Evolutionary conservation across 2,113 vertebrate species (phyloP), one percentile per base, ranked within the genome.

Genomic region (Chascanopsetta lugubris): DNA sequence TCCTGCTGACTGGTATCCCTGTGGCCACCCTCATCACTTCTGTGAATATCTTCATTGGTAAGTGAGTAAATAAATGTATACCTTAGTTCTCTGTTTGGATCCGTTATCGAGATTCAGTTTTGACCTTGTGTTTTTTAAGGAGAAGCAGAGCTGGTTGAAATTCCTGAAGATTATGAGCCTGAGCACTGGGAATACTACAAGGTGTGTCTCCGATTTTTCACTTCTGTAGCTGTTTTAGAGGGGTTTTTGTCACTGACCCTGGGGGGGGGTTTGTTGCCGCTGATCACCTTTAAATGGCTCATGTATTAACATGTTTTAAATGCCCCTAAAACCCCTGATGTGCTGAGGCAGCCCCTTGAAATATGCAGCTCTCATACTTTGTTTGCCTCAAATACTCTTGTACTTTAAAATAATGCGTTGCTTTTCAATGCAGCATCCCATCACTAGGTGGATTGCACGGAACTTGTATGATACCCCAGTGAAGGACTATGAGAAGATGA

Each of bases 141-240:
- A 85, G 93, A 97, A 77, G 95, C 96, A 62, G 94, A 99, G 79
- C 91, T 98, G 81, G 93, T 84, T 60, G 96, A 98, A 84, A 93
- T 90, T 71, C 96, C 97, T 1, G 96, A 98, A 78, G 95, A 71
- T 59, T 98, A 98, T 32, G 18, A 93, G 66, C 97, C 97, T 8
- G 95, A 99, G 2, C 69, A 95, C 71, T 99, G 95, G 95, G 97
- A 99, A 50, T 98, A 99, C 78, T 93, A 93, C 79, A 94, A 94
- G 92, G 97, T 98, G 75, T 8, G 48, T 21, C 2, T 3, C 40
- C 1, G 9, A 12, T 43, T 27, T 21, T 53, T 56, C 9, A 47
- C n/a, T n/a, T n/a, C n/a, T 61, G 2, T 40, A 11, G 2, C 27
- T 42, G 12, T 43, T 60, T 73, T 5, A 18, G 3, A 7, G 30